phyloP scores from a whole-genome alignment of 2,797 vertebrate species.

The Pseudomugil tenellus region DNA sequence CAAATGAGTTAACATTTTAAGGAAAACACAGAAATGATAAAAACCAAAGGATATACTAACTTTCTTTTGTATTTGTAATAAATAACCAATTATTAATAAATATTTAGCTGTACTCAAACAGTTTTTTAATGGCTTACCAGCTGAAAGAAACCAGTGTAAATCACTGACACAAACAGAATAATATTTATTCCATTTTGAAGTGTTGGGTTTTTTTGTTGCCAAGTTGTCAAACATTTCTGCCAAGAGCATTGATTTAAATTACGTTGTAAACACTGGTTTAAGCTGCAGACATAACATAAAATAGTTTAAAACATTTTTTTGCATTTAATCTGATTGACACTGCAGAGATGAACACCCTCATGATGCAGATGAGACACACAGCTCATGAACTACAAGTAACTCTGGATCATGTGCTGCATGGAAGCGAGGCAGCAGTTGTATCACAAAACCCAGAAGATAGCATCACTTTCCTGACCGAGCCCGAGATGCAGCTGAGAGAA shows the following conservation, averaged over 20 bases:
- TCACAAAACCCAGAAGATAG: slow-evolving; percentile 56
- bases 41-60: not conserved
- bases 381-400: slow-evolving; percentile 77
- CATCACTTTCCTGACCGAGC: slow-evolving; percentile 60
- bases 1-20: not conserved
- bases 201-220: not conserved
- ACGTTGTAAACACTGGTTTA: not conserved
- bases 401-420: slow-evolving; percentile 75
- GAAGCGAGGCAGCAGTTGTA: slow-evolving; percentile 42
- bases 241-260: not conserved
- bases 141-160: not conserved
- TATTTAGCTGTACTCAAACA: not conserved
- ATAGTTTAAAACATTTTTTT: not conserved
- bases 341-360: slow-evolving; percentile 81
- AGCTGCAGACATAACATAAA: not conserved
- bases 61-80: not conserved
- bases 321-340: not conserved
- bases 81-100: not conserved
- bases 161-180: not conserved
- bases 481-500: slow-evolving; percentile 57
- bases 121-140: not conserved
- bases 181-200: not conserved
- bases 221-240: not conserved
- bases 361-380: slow-evolving; percentile 83
- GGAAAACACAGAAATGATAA: not conserved